Evolutionary conservation across 2,888 invertebrate genomes (phyloP), one percentile per base, ranked within the genome.

Genomic region (Digitonthophagus gazella): DNA sequence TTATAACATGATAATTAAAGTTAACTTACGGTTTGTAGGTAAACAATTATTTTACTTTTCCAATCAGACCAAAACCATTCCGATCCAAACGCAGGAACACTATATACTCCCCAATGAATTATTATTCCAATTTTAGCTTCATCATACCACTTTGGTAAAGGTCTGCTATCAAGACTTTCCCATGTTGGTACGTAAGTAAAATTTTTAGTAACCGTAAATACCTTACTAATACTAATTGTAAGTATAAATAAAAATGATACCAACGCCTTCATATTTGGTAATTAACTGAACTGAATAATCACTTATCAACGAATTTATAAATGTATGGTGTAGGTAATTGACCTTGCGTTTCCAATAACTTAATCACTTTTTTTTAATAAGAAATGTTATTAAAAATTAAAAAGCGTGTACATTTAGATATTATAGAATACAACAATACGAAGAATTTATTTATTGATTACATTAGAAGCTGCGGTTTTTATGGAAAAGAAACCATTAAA

Each of bases 31-130:
- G 28, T 44, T 44, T n/a, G n/a, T n/a, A n/a, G n/a, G n/a, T n/a
- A n/a, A n/a, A n/a, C n/a, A n/a, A 5, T n/a, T n/a, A 8, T 8
- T 6, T 44, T 44, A 61, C 91, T 85, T 83, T 86, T 84, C 94
- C 93, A 95, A 75, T 89, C 83, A 15, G 82, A 84, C 95, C 95
- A 96, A 80, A 96, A 95, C 96, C 96, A 69, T 58, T 69, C 67
- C 1, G 54, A 57, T 6, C 69, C 67, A 55, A 64, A 64, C 14
- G 15, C 55, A 11, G 69, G 69, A 4, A 69, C 69, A 1, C 66
- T 22, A 57, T 67, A 69, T 1, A 69, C 64, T 1, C 69, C 69
- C 69, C 69, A 69, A 64, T 69, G 69, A 6, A 69, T 5, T 11
- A 69, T 67, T 55, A 69, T 69, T 20, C 69, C 69, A 15, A 69